Conservation (phyloP, 2,113 vertebrate species). For the Sterna hirundo region DNA sequence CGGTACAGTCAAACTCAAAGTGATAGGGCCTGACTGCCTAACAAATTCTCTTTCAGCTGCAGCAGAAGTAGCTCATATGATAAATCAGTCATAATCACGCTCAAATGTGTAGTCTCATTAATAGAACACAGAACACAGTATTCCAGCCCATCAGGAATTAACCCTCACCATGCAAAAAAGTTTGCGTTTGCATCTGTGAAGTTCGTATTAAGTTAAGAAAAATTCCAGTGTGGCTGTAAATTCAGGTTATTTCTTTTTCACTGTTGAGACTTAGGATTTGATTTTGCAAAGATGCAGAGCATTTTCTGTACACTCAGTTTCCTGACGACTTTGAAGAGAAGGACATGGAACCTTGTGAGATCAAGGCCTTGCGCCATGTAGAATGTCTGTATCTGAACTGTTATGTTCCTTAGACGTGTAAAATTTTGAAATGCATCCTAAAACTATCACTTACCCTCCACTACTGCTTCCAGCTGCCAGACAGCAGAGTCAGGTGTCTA, state of each 20-base stretch:
- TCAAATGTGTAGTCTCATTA: background rate
- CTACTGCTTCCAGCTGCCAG: background rate
- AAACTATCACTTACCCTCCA: constrained; percentile 1
- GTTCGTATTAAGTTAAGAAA: background rate
- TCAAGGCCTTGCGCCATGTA: background rate
- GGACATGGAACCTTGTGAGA: fast-evolving
- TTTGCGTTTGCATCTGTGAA: background rate
- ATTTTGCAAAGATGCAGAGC: background rate
- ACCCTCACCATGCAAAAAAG: background rate
- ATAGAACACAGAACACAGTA: background rate
- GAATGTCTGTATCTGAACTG: background rate
- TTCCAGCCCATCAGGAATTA: background rate
- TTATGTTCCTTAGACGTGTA: background rate
- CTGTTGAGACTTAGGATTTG: background rate
- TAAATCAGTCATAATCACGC: background rate
- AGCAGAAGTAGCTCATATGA: background rate
- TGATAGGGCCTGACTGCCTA: background rate
- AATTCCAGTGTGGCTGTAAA: background rate
- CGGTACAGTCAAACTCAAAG: background rate
- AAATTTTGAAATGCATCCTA: background rate
- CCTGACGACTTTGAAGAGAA: background rate
- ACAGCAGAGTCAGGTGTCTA: background rate
- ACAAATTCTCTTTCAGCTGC: background rate
- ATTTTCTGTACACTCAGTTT: background rate
- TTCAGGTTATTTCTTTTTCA: background rate